These are phyloP conservation scores for Pedicia rivosa DNA, from an alignment of 2,888 invertebrate species.

Conservation along the genomic window DNA sequence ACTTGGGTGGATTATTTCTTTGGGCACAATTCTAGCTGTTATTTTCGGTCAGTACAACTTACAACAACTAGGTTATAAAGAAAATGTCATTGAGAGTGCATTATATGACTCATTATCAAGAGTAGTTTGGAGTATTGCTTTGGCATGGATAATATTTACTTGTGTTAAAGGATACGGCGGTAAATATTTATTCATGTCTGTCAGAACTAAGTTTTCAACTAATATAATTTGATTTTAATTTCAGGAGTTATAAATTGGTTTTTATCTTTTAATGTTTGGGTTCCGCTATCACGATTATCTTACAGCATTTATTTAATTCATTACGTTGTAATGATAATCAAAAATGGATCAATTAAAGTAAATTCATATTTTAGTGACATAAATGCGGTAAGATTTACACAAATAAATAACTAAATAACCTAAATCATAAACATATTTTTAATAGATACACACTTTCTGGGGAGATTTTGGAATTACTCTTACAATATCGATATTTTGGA, in stretches of 20 bases:
- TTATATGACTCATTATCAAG: conserved; percentile 20
- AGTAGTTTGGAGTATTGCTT: conserved; percentile 20
- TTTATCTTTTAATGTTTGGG: conserved; percentile 13
- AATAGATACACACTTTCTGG: conserved; percentile 10
- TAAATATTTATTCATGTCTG: no score
- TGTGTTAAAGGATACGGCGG: conserved; percentile 21
- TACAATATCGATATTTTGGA: conserved; percentile 9
- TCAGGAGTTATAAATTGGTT: conserved; percentile 13
- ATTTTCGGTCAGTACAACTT: conserved; percentile 26
- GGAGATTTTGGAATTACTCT: conserved; percentile 12
- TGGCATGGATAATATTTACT: conserved; percentile 24
- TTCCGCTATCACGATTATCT: conserved; percentile 13
- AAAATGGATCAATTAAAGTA: neutral
- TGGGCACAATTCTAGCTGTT: conserved; percentile 21
- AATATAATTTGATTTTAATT: no score
- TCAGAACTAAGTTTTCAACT: no score
- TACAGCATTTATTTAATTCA: conserved; percentile 14
- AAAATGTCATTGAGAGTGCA: conserved; percentile 21
- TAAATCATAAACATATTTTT: no score
- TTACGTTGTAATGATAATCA: conserved; percentile 9
- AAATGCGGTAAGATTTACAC: no score
- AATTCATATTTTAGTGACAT: neutral
- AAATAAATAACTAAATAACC: no score
- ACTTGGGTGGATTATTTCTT: conserved; percentile 22
- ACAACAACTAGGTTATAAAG: conserved; percentile 19